These are phyloP conservation scores for Lasius platythorax DNA, from an alignment of 2,888 invertebrate species.

Conservation along the genomic window DNA sequence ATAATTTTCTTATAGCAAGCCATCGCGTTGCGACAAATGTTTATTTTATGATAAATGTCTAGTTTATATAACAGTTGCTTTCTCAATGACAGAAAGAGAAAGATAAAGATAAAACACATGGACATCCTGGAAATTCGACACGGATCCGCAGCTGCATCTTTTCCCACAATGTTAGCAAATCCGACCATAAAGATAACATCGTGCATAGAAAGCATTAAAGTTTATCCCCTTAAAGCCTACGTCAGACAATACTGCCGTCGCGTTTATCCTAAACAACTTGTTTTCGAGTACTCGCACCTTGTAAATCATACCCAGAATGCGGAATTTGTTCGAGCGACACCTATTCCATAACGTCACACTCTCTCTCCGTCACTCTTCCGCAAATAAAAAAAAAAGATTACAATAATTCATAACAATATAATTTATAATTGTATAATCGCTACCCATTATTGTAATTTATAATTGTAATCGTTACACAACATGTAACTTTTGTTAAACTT, in stretches of 20 bases:
- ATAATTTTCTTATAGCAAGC: neutral
- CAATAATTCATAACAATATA: neutral
- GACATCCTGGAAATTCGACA: neutral
- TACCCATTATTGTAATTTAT: neutral
- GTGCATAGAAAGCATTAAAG: conserved; percentile 55
- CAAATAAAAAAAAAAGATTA: neutral
- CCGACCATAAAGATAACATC: conserved; percentile 62
- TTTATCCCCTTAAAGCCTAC: conserved; percentile 54
- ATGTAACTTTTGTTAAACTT: neutral
- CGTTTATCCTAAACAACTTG: conserved; percentile 38
- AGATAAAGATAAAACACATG: neutral
- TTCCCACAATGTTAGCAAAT: conserved; percentile 59
- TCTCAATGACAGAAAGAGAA: neutral
- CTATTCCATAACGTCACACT: neutral
- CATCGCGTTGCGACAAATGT: neutral
- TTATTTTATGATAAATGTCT: conserved; percentile 11
- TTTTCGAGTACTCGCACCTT: neutral
- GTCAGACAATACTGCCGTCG: conserved; percentile 15
- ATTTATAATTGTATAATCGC: neutral
- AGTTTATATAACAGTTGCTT: neutral
- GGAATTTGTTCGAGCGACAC: neutral
- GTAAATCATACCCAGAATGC: conserved; percentile 25
- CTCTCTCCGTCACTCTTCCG: neutral
- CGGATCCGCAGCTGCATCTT: conserved; percentile 38
- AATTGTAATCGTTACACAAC: neutral